Evolutionary conservation across 2,113 vertebrate species (phyloP).

Genomic region (Salvelinus alpinus): DNA sequence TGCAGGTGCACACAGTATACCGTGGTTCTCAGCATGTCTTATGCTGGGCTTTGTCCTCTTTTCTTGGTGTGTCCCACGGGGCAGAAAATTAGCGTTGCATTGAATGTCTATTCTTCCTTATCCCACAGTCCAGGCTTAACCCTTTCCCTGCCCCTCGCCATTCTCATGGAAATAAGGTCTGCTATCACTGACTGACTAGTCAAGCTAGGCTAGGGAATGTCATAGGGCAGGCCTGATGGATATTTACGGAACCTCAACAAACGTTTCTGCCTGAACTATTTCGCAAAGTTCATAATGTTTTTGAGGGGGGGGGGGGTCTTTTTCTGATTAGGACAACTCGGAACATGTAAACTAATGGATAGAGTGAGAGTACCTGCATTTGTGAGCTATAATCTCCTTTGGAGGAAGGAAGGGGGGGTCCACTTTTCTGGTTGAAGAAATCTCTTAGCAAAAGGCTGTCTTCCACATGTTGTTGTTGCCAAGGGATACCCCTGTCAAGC

Average conservation of each 20-base stretch:
- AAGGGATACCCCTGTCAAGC: not conserved
- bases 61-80: slow-evolving; percentile 40
- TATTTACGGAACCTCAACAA: too few relatives aligned
- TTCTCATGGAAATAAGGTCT: slow-evolving; percentile 54
- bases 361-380: too few relatives aligned
- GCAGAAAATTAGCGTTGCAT: slow-evolving; percentile 57
- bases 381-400: too few relatives aligned
- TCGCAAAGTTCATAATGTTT: too few relatives aligned
- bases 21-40: slow-evolving; percentile 45
- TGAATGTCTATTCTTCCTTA: slow-evolving; percentile 39
- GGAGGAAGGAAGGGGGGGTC: not conserved
- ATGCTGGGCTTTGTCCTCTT: slow-evolving; percentile 49
- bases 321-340: too few relatives aligned
- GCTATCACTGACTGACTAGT: slow-evolving; percentile 21
- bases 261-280: too few relatives aligned
- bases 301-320: too few relatives aligned
- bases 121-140: slow-evolving; percentile 47
- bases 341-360: too few relatives aligned
- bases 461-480: not conserved
- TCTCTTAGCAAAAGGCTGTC: not conserved
- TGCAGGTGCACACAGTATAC: slow-evolving; percentile 52
- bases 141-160: slow-evolving; percentile 44
- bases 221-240: slow-evolving; percentile 27
- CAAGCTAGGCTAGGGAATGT: slow-evolving; percentile 41
- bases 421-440: not conserved